phyloP scores from a whole-genome alignment of 2,113 vertebrate species.

The Cynopterus brachyotis region DNA sequence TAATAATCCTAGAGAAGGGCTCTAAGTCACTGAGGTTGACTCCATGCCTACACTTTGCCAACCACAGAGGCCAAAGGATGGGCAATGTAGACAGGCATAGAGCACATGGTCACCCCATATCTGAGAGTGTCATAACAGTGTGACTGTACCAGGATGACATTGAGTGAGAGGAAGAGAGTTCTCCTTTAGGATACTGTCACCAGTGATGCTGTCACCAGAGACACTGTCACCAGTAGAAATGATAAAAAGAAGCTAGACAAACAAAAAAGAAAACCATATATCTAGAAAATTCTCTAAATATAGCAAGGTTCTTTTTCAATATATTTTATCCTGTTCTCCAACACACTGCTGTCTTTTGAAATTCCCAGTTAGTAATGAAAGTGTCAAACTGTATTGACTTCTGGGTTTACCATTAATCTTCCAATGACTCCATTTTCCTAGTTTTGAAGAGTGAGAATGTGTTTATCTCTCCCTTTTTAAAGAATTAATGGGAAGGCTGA shows the following conservation, averaged over 20 bases:
- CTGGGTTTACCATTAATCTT: background rate
- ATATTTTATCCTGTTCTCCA: background rate
- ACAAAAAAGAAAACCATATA: background rate
- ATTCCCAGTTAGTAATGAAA: background rate
- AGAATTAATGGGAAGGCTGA: background rate
- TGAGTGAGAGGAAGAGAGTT: background rate
- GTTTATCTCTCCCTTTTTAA: background rate
- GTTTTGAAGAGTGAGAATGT: background rate
- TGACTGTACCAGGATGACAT: fast-evolving
- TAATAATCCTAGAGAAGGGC: background rate
- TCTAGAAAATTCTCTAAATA: background rate
- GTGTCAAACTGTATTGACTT: background rate
- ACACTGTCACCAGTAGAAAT: background rate
- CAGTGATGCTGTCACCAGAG: no score
- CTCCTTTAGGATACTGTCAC: background rate
- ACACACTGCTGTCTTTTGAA: background rate
- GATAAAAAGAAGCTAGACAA: background rate
- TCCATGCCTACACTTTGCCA: background rate
- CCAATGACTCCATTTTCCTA: background rate
- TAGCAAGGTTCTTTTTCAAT: background rate
- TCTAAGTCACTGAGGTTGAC: background rate
- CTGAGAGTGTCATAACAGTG: background rate
- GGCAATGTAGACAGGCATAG: background rate
- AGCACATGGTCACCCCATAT: background rate
- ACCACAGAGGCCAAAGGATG: background rate